Evolutionary conservation across 2,113 vertebrate genomes (phyloP).

Genomic region (Tricholaema leucomelas): DNA sequence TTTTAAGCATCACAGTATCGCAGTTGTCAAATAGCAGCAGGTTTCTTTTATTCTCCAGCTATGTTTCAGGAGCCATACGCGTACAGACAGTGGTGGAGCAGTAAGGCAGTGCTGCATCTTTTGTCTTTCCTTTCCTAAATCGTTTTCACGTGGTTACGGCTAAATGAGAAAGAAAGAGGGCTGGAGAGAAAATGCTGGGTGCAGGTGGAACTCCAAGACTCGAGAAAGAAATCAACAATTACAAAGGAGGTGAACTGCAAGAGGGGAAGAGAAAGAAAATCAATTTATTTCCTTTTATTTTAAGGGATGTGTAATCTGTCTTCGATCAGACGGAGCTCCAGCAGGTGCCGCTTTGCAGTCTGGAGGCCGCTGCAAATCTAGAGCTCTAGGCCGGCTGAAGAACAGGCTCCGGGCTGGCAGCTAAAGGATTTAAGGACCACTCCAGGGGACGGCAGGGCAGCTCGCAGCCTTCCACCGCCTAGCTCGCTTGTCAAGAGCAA

Average conservation of each 20-base stretch:
- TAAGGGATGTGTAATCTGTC: slow-evolving; percentile 13
- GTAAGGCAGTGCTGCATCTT: slow-evolving; percentile 32
- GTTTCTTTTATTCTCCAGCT: slow-evolving; percentile 35
- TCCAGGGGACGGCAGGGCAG: neutral
- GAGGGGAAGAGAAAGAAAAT: neutral
- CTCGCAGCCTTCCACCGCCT: neutral
- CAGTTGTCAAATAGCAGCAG: slow-evolving; percentile 59
- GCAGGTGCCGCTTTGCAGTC: slow-evolving; percentile 57
- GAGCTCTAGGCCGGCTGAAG: neutral
- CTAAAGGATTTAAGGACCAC: slow-evolving; percentile 28
- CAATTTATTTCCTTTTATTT: slow-evolving; percentile 17
- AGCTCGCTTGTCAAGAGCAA: neutral
- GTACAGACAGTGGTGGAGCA: slow-evolving; percentile 15
- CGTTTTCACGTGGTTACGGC: neutral
- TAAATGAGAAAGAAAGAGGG: slow-evolving; percentile 17
- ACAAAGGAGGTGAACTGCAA: slow-evolving; percentile 36
- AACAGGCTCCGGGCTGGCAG: neutral
- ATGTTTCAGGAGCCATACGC: slow-evolving; percentile 11
- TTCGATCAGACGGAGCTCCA: slow-evolving; percentile 20
- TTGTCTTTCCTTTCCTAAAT: slow-evolving; percentile 25
- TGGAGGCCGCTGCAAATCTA: slow-evolving; percentile 31
- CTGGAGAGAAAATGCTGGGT: slow-evolving; percentile 43
- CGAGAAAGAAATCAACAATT: slow-evolving; percentile 1
- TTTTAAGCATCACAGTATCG: slow-evolving; percentile 58
- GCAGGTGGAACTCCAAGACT: slow-evolving; percentile 9